Base-by-base conservation (phyloP, 2,113 vertebrate species). In the Pagrus major region DNA sequence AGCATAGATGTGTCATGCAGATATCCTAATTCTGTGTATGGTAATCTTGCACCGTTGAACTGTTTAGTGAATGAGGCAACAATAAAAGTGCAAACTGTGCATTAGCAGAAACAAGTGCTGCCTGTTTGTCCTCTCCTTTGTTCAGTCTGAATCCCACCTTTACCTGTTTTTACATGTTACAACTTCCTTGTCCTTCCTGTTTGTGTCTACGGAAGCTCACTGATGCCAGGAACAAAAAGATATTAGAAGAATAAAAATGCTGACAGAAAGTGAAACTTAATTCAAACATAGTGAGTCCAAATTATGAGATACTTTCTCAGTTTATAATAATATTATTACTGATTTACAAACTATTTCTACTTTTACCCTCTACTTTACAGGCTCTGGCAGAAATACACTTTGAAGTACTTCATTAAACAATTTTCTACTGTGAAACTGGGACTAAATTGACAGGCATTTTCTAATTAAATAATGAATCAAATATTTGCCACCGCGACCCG, bases 1-100 rank as follows among this genome's bases (percentile, higher is more conserved):
- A 98, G 97, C 96, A 94, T 99, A 98, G 97, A 94, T 94, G 97
- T 99, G 97, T 97, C 96, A 96, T 96, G 97, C 97, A 95, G 96
- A 97, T 97, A 96, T 95, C 94, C 96, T 97, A 97, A 97, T 94
- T 96, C 96, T 96, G 96, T 99, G 97, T 99, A 96, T 96, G 97
- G 97, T 98, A 97, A 97, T 94, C 94, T 97, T 97, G 96, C 97
- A 97, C 96, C 97, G 97, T 97, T 93, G 95, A 97, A 90, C 93
- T 97, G 93, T 96, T 95, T 97, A 97, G 97, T 97, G 96, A 97
- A 96, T 96, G 94, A 98, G 96, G 95, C 96, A 96, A 96, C 95
- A 99, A 99, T 99, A 98, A 99, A 99, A 96, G 96, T 97, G 94
- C 95, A 96, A 95, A 95, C 95, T 95, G 95, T 96, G 95, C 96